phyloP scores from a whole-genome alignment of 2,888 invertebrate genomes.

The Pollenia griseotomentosa region DNA sequence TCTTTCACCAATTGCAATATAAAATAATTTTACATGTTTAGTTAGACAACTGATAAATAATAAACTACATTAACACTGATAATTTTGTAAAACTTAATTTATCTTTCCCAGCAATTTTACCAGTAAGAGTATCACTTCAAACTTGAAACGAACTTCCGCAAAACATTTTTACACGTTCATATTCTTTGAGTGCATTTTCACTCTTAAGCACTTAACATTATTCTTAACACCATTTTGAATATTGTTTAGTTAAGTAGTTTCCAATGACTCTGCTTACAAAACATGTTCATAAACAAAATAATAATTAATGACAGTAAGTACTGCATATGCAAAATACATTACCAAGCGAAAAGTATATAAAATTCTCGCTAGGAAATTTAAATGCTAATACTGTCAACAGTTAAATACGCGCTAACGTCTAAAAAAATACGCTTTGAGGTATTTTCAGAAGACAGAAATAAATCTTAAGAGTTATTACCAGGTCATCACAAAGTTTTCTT shows the following conservation, averaged over 20 bases:
- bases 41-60: neutral
- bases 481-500: too few relatives aligned
- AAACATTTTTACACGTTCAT: neutral
- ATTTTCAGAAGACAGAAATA: too few relatives aligned
- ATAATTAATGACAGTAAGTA: slow-evolving; percentile 21
- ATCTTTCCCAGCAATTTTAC: neutral
- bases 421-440: too few relatives aligned
- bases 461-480: too few relatives aligned
- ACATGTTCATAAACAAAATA: slow-evolving; percentile 26
- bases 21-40: too few relatives aligned
- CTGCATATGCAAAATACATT: neutral
- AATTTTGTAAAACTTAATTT: neutral
- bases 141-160: slow-evolving; percentile 29
- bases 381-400: too few relatives aligned
- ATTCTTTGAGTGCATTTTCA: slow-evolving; percentile 37
- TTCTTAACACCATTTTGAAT: slow-evolving; percentile 51
- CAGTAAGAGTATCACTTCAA: neutral
- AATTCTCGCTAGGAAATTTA: neutral
- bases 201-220: slow-evolving; percentile 45
- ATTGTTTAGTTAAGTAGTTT: slow-evolving; percentile 36
- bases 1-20: too few relatives aligned
- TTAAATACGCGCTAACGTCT: too few relatives aligned
- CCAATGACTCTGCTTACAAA: slow-evolving; percentile 23
- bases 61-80: neutral
- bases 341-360: neutral